phyloP scores from a whole-genome alignment of 2,888 invertebrate genomes.

The Patella ulyssiponensis region DNA sequence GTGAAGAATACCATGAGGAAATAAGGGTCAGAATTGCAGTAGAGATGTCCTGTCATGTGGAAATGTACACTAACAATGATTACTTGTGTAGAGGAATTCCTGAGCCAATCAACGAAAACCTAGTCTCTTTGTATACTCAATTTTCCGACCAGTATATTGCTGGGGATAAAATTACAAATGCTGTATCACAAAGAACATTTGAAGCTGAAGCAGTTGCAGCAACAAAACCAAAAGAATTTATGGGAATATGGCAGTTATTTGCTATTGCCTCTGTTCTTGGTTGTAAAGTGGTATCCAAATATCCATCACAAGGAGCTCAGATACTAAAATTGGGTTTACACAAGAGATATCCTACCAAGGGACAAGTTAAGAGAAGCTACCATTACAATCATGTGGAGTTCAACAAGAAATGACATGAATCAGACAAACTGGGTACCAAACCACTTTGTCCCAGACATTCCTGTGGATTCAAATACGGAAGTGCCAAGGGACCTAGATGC shows the following conservation, averaged over 20 bases:
- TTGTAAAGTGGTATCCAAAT: slow-evolving; percentile 25
- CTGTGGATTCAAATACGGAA: too few species aligned
- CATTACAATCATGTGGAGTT: slow-evolving; percentile 29
- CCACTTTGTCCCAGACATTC: not conserved
- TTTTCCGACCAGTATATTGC: slow-evolving; percentile 24
- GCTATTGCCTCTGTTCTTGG: slow-evolving; percentile 31
- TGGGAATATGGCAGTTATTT: slow-evolving; percentile 37
- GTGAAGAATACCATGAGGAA: slow-evolving; percentile 22
- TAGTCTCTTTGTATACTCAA: not conserved
- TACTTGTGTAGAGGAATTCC: slow-evolving; percentile 18
- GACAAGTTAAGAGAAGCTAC: slow-evolving; percentile 39
- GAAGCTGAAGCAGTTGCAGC: slow-evolving; percentile 29
- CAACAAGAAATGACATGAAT: not conserved
- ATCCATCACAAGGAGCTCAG: slow-evolving; percentile 40
- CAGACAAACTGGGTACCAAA: not conserved
- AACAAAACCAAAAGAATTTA: slow-evolving; percentile 25
- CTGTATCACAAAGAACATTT: slow-evolving; percentile 27
- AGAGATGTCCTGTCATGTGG: slow-evolving; percentile 26
- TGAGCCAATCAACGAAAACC: not conserved
- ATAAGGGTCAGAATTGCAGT: slow-evolving; percentile 29
- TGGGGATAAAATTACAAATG: slow-evolving; percentile 31
- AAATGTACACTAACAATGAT: slow-evolving; percentile 24
- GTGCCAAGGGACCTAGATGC: too few species aligned
- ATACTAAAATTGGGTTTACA: slow-evolving; percentile 27
- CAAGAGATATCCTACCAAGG: slow-evolving; percentile 24